Conservation (phyloP, 2,113 vertebrate species). For the Podarcis muralis region DNA sequence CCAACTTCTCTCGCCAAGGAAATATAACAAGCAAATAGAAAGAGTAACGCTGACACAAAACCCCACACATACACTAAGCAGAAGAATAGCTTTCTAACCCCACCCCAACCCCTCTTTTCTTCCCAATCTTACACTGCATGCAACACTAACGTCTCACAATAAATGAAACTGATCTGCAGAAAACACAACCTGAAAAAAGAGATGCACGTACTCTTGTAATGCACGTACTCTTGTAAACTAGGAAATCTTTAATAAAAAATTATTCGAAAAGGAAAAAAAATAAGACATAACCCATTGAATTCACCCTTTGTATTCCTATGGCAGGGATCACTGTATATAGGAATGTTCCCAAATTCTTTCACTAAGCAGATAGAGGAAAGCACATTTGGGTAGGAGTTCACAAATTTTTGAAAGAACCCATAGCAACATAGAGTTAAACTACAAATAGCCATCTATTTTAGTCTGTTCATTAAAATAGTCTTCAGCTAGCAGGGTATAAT, state of each 20-base stretch:
- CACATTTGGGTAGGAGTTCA: slow-evolving; percentile 37
- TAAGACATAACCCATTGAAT: not conserved
- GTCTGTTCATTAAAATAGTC: not conserved
- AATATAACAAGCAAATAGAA: too few species aligned
- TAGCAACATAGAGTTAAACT: slow-evolving; percentile 41
- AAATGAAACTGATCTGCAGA: too few species aligned
- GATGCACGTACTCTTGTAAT: too few species aligned
- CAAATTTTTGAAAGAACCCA: slow-evolving; percentile 42
- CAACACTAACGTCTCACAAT: too few species aligned
- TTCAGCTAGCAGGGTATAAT: slow-evolving; percentile 29
- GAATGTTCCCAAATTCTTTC: not conserved
- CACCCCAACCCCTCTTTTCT: not conserved
- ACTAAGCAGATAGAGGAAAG: not conserved
- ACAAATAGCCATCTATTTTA: slow-evolving; percentile 43
- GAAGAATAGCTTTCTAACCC: not conserved
- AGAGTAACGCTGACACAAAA: too few species aligned
- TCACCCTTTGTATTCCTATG: not conserved
- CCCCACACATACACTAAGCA: too few species aligned
- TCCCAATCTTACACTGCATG: too few species aligned
- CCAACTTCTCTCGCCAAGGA: not conserved
- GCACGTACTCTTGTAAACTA: too few species aligned
- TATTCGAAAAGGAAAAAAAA: not conserved
- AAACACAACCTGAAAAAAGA: too few species aligned
- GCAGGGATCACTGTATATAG: not conserved
- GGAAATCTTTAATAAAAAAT: not conserved